A percentile compares a stretch with the other conserved stretches of the same genome.
Conservation (phyloP, 2,888 invertebrate species). For the Synanthedon formicaeformis region DNA sequence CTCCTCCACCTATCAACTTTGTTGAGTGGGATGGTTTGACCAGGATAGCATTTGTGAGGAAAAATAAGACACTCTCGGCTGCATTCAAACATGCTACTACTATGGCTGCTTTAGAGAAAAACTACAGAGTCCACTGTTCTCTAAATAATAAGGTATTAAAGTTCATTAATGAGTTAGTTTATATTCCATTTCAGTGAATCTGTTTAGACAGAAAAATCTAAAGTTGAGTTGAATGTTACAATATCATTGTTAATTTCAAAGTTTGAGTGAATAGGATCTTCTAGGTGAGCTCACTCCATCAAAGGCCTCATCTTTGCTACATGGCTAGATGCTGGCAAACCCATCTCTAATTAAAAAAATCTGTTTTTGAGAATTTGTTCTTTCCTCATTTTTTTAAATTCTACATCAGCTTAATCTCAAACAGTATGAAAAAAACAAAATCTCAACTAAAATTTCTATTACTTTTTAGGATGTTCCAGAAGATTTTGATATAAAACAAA, state of each 20-base stretch:
- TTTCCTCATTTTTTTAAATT: not conserved
- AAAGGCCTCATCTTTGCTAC: too few species aligned
- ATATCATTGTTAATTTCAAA: too few species aligned
- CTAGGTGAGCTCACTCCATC: too few species aligned
- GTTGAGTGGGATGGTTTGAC: constrained; percentile 99
- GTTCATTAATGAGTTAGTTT: too few species aligned
- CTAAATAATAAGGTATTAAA: constrained; percentile 75
- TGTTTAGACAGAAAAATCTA: too few species aligned
- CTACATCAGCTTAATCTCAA: too few species aligned
- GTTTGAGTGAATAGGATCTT: too few species aligned
- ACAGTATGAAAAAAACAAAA: not conserved
- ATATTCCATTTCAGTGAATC: too few species aligned
- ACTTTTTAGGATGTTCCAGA: constrained; percentile 75
- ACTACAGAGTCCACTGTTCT: constrained; percentile 90
- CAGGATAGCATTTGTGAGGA: constrained; percentile 92
- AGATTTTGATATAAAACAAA: constrained; percentile 85
- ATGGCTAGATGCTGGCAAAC: too few species aligned
- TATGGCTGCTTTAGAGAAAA: constrained; percentile 86
- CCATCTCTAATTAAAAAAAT: too few species aligned
- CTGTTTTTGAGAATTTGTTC: not conserved
- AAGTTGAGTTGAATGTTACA: too few species aligned
- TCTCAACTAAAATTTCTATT: not conserved
- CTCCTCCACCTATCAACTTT: constrained; percentile 95
- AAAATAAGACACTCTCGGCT: constrained; percentile 95
- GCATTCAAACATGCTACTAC: constrained; percentile 90